Conservation (phyloP, 2,113 vertebrate genomes). For the Ptilonorhynchus violaceus region DNA sequence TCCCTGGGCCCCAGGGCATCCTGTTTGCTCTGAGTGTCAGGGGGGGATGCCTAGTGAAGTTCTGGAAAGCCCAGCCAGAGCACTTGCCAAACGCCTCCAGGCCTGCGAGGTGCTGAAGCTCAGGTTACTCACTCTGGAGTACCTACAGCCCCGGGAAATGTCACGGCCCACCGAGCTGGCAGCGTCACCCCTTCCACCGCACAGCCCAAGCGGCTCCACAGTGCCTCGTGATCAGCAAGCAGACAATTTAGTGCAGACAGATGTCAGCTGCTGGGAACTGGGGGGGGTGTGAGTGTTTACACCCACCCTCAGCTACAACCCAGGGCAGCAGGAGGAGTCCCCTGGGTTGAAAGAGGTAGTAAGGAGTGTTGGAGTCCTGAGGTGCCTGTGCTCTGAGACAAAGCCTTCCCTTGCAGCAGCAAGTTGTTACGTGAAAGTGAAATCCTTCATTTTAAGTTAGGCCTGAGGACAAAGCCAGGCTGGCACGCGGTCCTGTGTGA, state of each 20-base stretch:
- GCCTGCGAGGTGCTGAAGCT: neutral
- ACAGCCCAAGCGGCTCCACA: accelerated
- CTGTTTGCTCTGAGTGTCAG: neutral
- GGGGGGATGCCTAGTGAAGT: neutral
- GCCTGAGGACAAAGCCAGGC: neutral
- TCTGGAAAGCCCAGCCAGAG: neutral
- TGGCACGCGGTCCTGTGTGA: accelerated
- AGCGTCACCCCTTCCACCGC: neutral
- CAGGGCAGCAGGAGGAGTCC: neutral
- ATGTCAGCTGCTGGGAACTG: neutral
- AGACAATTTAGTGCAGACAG: accelerated
- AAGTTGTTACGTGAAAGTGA: neutral
- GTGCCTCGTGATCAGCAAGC: accelerated
- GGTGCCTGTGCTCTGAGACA: neutral
- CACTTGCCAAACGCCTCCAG: accelerated
- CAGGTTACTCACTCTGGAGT: neutral
- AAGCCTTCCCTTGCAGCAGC: neutral
- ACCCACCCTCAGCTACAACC: neutral
- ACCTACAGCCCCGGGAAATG: neutral
- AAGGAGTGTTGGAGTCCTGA: neutral
- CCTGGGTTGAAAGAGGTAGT: neutral
- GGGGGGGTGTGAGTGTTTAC: neutral
- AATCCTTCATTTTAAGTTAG: neutral
- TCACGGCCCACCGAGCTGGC: neutral
- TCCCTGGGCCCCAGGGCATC: neutral